Evolutionary conservation across 2,888 invertebrate genomes (phyloP).

Genomic region (Mycalesis mineus): DNA sequence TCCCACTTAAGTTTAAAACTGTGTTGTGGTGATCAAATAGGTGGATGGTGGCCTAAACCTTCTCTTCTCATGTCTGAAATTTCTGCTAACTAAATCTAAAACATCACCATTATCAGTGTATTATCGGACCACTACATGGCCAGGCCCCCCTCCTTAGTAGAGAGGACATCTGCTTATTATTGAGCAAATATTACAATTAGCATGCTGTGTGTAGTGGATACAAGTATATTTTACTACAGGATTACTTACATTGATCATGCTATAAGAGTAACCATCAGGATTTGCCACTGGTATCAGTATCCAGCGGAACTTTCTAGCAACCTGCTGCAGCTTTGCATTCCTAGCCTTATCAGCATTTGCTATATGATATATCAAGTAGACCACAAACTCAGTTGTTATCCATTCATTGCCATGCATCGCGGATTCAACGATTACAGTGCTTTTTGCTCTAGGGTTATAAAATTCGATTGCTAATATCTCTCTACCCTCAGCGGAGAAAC

Average conservation of each 20-base stretch:
- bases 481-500: conserved; percentile 64
- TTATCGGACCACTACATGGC: no score
- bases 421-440: conserved; percentile 76
- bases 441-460: conserved; percentile 39
- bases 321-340: conserved; percentile 44
- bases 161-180: no score
- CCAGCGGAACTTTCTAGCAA: conserved; percentile 79
- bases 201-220: no score
- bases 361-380: conserved; percentile 77
- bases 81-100: no score
- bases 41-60: no score
- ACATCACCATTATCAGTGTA: no score
- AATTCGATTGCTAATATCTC: conserved; percentile 52
- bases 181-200: no score
- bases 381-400: conserved; percentile 80
- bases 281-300: conserved; percentile 84
- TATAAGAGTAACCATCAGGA: conserved; percentile 84
- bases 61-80: no score
- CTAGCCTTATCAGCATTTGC: conserved; percentile 51
- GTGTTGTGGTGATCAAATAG: no score
- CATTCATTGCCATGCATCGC: conserved; percentile 87
- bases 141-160: no score
- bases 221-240: no score
- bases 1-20: no score
- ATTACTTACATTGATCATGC: conserved; percentile 37